Percentiles rank a stretch among this genome's conserved stretches.
Conservation (phyloP, 2,888 invertebrate genomes). For the Clivina fossor region DNA sequence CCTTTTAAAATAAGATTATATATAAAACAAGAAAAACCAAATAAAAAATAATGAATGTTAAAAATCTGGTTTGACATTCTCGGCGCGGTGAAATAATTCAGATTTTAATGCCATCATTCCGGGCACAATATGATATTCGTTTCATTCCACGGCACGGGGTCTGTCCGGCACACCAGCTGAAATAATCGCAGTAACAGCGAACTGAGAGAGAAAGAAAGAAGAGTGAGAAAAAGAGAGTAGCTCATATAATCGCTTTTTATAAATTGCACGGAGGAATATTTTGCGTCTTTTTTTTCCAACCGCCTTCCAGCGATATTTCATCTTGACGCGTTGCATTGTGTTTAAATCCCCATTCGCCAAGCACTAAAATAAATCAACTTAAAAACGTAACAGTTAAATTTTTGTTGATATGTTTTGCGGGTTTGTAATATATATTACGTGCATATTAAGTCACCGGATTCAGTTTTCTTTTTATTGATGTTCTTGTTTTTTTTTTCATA, state of each 20-base stretch:
- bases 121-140: too few species aligned
- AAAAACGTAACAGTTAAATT: constrained; percentile 30
- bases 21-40: too few species aligned
- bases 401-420: constrained; percentile 30
- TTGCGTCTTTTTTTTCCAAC: constrained; percentile 14
- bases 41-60: too few species aligned
- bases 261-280: constrained; percentile 31
- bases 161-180: constrained; percentile 13
- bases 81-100: too few species aligned
- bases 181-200: constrained; percentile 28
- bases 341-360: constrained; percentile 25
- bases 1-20: too few species aligned
- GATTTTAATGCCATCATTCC: too few species aligned
- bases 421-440: constrained; percentile 28
- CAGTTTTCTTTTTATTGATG: too few species aligned
- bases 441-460: constrained; percentile 22
- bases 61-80: too few species aligned
- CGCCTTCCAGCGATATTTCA: constrained; percentile 24
- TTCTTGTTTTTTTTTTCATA: too few species aligned
- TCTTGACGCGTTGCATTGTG: constrained; percentile 32
- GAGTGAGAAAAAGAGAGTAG: too few species aligned
- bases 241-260: constrained; percentile 29
- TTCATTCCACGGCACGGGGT: not conserved
- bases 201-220: too few species aligned
- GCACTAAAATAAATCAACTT: constrained; percentile 28